Base-by-base conservation (phyloP, 2,888 invertebrate species). In the Microplitis manilae region DNA sequence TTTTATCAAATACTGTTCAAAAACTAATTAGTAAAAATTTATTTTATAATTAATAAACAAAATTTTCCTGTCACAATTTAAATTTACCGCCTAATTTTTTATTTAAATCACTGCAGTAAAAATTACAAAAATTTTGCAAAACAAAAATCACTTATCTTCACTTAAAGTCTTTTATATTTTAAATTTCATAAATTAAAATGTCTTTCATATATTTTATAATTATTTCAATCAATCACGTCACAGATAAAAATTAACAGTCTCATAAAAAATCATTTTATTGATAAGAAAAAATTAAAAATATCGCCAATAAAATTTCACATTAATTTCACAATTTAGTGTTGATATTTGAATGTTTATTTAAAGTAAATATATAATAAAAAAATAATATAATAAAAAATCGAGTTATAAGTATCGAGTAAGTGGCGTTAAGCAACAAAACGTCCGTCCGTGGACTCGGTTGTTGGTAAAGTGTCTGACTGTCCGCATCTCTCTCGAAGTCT, bases 401-500 rank as follows among this genome's bases (percentile, higher is more conserved):
- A 30, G 30, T 7, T 70, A 59, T 30, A 15, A 59, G 60, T 8
- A 20, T 20, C 41, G 17, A 7, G 41, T 13, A 59, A 8, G n/a
- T 60, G 60, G 30, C 4, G 60, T 60, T 59, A 60, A 62, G 39
- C n/a, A 40, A 40, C 17, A 38, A 72, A 70, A 71, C 71, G 77
- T 81, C 82, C 83, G 83, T 80, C 77, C 81, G 77, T 79, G 82
- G 78, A 83, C 81, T 81, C 84, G 81, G 82, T 81, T 82, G 80
- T 81, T 83, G 81, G 82, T 83, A 82, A 84, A 84, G 84, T 85
- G 85, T 84, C 82, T 82, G 83, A 77, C 77, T 76, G 80, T 80
- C 79, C 76, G 82, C 81, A 75, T 71, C 75, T 76, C 73, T 78
- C 73, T 77, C 75, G 50, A 30, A 64, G 69, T 67, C 13, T 30